Conservation (phyloP, 23 tunicate species). For the Clavelina lepadiformis region DNA sequence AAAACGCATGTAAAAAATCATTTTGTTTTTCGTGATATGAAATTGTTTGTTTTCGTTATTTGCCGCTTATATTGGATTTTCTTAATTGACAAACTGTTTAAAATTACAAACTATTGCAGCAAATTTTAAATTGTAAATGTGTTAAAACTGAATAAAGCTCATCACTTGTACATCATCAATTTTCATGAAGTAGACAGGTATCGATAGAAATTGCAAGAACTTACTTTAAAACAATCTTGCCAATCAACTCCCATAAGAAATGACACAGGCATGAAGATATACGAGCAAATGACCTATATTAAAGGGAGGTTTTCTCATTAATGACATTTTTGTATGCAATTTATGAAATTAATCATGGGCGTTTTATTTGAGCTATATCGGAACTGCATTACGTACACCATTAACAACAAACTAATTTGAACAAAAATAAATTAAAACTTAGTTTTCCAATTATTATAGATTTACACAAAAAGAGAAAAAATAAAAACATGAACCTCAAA, state of each 20-base stretch:
- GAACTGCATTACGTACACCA: neutral
- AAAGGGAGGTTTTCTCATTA: too few relatives aligned
- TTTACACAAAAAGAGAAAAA: neutral
- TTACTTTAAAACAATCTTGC: slow-evolving; percentile 50
- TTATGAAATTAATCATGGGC: neutral
- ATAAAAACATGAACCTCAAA: slow-evolving; percentile 46
- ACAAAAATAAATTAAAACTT: neutral
- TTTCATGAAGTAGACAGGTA: too few relatives aligned
- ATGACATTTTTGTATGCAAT: neutral
- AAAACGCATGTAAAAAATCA: too few relatives aligned
- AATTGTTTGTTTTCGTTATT: too few relatives aligned
- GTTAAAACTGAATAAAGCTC: too few relatives aligned
- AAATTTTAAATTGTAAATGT: too few relatives aligned
- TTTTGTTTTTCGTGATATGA: too few relatives aligned
- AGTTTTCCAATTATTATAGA: neutral
- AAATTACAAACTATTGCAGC: too few relatives aligned
- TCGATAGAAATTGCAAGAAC: neutral
- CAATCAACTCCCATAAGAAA: slow-evolving; percentile 52
- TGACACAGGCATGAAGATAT: slow-evolving; percentile 42
- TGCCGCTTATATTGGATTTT: too few relatives aligned
- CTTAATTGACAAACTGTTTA: too few relatives aligned
- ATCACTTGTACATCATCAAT: too few relatives aligned
- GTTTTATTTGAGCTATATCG: neutral
- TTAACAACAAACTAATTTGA: neutral
- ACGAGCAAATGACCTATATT: slow-evolving; percentile 50